Conservation (phyloP, 2,797 vertebrate genomes). For the Acanthurus leucopareius region DNA sequence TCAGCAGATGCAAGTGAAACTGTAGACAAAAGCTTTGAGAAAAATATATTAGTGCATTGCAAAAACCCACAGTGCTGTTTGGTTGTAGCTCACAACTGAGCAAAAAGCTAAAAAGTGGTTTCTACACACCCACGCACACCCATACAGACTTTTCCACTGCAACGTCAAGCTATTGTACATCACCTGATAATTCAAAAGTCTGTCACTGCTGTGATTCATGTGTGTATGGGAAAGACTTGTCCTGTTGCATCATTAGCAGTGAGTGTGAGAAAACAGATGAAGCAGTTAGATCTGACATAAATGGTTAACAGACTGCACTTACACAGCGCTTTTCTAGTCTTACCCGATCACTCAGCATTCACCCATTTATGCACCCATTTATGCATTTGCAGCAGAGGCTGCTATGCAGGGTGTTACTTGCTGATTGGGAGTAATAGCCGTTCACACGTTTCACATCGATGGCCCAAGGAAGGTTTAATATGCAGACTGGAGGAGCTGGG, state of each 20-base stretch:
- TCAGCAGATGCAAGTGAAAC: not conserved
- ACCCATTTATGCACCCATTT: too few relatives aligned
- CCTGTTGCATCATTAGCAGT: slow-evolving; percentile 25
- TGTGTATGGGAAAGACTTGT: slow-evolving; percentile 39
- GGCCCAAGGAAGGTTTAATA: too few relatives aligned
- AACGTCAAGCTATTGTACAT: slow-evolving; percentile 36
- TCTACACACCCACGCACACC: slow-evolving; percentile 39
- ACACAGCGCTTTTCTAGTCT: too few relatives aligned
- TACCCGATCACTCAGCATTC: too few relatives aligned
- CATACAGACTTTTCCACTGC: slow-evolving; percentile 66
- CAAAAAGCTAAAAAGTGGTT: slow-evolving; percentile 48
- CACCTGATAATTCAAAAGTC: slow-evolving; percentile 45
- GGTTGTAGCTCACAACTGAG: slow-evolving; percentile 17
- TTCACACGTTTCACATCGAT: too few relatives aligned
- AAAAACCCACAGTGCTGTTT: slow-evolving; percentile 26
- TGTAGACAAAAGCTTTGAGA: not conserved
- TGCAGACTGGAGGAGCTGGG: too few relatives aligned
- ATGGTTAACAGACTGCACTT: too few relatives aligned
- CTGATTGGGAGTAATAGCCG: too few relatives aligned
- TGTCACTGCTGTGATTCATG: slow-evolving; percentile 50
- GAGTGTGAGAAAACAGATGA: slow-evolving; percentile 3
- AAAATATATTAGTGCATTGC: not conserved
- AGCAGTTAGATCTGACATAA: not conserved
- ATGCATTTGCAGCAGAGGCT: too few relatives aligned
- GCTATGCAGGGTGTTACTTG: too few relatives aligned